Evolutionary conservation across 64 coral and sea anemone species (phyloP).

Genomic region (Trachythela sp.): DNA sequence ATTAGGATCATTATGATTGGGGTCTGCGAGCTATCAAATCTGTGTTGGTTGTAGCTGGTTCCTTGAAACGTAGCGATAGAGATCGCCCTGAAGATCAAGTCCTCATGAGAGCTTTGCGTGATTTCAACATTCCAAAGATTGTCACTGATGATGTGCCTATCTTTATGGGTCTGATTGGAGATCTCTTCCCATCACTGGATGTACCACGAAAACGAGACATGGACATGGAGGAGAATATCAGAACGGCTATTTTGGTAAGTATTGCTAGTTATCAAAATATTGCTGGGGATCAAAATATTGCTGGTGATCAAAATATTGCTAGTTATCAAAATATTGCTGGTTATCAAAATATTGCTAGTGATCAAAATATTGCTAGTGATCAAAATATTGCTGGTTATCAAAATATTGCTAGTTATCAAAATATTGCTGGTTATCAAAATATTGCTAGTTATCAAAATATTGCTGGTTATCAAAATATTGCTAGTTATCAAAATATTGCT

Average conservation of each 20-base stretch:
- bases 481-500: too few relatives aligned
- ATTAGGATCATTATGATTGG: slow-evolving; percentile 98
- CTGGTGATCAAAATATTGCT: too few relatives aligned
- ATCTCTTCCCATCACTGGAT: slow-evolving; percentile 93
- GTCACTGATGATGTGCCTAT: slow-evolving; percentile 98
- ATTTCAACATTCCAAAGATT: slow-evolving; percentile 99
- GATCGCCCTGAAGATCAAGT: slow-evolving; percentile 93
- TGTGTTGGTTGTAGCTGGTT: slow-evolving; percentile 92
- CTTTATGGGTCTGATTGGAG: slow-evolving; percentile 98
- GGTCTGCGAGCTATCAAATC: slow-evolving; percentile 98
- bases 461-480: too few relatives aligned
- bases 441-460: too few relatives aligned
- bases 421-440: too few relatives aligned
- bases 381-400: too few relatives aligned
- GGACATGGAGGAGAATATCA: slow-evolving; percentile 90
- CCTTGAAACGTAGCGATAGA: slow-evolving; percentile 87
- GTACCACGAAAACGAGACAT: slow-evolving; percentile 95
- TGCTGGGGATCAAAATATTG: too few relatives aligned
- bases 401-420: too few relatives aligned
- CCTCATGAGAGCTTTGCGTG: slow-evolving; percentile 94
- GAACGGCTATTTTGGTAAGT: slow-evolving; percentile 78
- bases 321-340: too few relatives aligned
- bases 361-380: too few relatives aligned
- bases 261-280: neutral
- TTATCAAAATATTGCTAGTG: too few relatives aligned